Evolutionary conservation across 1,140 invertebrate genomes (phyloP), one percentile per base, ranked within the genome.

Genomic region (Zaprionus lachaisei): DNA sequence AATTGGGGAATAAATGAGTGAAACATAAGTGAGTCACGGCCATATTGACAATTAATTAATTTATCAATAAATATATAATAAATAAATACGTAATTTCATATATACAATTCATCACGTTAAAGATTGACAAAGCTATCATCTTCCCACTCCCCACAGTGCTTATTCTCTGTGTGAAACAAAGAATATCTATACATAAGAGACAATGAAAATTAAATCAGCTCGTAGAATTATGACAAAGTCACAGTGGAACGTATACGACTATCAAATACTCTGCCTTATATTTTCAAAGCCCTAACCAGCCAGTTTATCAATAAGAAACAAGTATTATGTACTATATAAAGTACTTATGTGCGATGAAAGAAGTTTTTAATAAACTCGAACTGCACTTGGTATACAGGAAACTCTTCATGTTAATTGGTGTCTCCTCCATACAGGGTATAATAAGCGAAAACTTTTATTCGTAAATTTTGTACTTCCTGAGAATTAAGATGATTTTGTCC

Each of bases 1-100:
- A 66, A 76, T 66, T 67, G 72, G 63, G 51, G 31, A 57, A 14
- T 70, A 58, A 62, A 67, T 44, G 55, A 49, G 24, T 28, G 38
- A 17, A 22, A 14, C 34, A 69, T 77, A 86, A 74, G 77, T 87
- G 80, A 83, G 83, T 86, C 83, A 86, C 68, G 83, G 83, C 77
- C 83, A 87, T 72, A 67, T 71, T 51, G 47, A 51, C 9, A 22
- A 51, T 51, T 20, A 51, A 70, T 74, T 69, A 72, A 66, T 24
- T 63, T 58, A 77, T 63, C 54, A 62, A 69, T 54, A 69, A 69
- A 54, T 17, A 44, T n/a, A 44, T 17, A 44, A 54, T 41, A 41
- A 41, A 44, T 44, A 44, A 17, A n/a, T 44, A 17, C n/a, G 7
- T 47, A 47, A 47, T 17, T n/a, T 41, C 31, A 7, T n/a, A n/a